These are phyloP conservation scores for Catharus fuscescens DNA, from an alignment of 2,113 vertebrate genomes.

Conservation along the genomic window DNA sequence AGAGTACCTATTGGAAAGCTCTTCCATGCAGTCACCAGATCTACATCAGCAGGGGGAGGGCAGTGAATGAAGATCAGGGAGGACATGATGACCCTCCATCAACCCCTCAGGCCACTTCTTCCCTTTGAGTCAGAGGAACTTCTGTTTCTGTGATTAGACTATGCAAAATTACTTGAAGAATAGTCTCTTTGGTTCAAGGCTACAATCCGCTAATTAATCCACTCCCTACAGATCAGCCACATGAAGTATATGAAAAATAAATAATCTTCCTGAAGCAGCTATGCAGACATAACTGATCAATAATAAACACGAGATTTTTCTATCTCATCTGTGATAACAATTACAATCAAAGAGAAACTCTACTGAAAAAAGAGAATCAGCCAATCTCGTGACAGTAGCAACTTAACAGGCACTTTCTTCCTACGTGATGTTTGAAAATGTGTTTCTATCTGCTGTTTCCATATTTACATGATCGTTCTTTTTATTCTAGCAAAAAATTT, in stretches of 20 bases:
- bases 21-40: not conserved
- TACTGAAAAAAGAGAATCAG: not conserved
- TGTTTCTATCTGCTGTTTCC: not conserved
- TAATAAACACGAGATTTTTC: not conserved
- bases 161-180: not conserved
- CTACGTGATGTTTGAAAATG: not conserved
- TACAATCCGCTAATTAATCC: not conserved
- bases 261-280: not conserved
- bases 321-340: not conserved
- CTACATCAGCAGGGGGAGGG: rapidly evolving
- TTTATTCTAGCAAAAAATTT: not conserved
- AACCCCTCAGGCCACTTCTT: not conserved
- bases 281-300: not conserved
- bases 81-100: not conserved
- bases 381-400: not conserved
- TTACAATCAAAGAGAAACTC: not conserved
- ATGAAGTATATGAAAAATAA: not conserved
- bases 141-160: not conserved
- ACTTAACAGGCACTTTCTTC: not conserved
- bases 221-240: not conserved
- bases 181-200: not conserved
- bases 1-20: not conserved
- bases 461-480: rapidly evolving
- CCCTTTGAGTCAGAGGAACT: not conserved
- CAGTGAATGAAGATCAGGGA: not conserved